Percentiles rank a stretch among this genome's conserved stretches.
These are phyloP conservation scores for Semaprochilodus insignis DNA, from an alignment of 2,797 vertebrate genomes.

Conservation along the genomic window DNA sequence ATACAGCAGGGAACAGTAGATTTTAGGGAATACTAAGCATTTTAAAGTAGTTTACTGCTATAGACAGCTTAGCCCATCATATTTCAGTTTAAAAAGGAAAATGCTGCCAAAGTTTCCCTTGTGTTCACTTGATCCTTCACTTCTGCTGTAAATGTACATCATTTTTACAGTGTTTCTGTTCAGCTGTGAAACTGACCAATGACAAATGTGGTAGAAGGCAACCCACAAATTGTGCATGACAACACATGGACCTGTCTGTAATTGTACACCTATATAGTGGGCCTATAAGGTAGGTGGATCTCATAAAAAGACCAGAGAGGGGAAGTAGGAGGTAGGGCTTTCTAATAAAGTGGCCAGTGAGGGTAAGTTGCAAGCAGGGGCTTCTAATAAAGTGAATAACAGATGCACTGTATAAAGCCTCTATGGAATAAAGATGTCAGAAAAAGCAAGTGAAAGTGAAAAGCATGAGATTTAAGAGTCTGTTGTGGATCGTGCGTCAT, in stretches of 20 bases:
- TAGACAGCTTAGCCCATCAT: no score
- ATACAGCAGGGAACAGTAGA: no score
- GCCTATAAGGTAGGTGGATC: background rate
- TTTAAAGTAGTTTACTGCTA: no score
- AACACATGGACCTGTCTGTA: background rate
- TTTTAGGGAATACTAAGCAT: no score
- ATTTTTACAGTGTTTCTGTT: no score
- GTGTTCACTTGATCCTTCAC: no score
- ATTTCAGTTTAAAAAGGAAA: no score
- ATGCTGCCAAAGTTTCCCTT: no score
- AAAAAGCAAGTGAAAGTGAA: background rate
- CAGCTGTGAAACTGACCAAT: background rate
- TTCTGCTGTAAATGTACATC: no score
- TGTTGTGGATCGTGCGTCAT: conserved; percentile 24
- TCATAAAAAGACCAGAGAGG: background rate
- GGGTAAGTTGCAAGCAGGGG: no score
- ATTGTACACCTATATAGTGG: background rate
- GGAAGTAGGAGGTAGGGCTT: background rate
- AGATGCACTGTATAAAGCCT: background rate
- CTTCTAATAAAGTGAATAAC: background rate
- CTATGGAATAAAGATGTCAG: background rate
- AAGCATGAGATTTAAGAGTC: background rate
- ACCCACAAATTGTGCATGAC: background rate
- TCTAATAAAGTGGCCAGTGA: background rate
- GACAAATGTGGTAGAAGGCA: background rate